Base-by-base conservation (phyloP, 1,140 invertebrate species). In the Euura lappo region DNA sequence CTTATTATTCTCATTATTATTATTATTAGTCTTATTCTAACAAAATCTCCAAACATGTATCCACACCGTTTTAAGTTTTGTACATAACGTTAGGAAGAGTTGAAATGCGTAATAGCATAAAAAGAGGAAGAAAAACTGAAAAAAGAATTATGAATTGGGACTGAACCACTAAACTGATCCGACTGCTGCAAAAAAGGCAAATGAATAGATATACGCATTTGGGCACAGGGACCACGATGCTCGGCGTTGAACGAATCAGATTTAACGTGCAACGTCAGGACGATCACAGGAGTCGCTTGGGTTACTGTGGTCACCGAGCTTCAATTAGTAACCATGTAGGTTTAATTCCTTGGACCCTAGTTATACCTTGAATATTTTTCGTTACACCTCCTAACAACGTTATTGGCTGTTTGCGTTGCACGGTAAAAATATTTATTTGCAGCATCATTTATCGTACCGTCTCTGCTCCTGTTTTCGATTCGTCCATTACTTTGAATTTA, bases 241-340 rank as follows among this genome's bases (percentile, higher is more conserved):
- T 71, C 43, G n/a, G 66, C 69, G 44, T 28, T 75, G 65, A 74
- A 74, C 75, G 28, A 1, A 28, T 28, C 28, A 75, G 64, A 45
- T 73, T 78, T 67, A 60, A 72, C 79, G 76, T 60, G 6, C 13
- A 60, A 11, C 81, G 73, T 75, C 28, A 28, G 72, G 79, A 82
- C 79, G 79, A 80, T 79, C 80, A 77, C 82, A 86, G 81, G 81
- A 85, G 78, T 83, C 77, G 84, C 82, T 86, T 86, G 85, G 86
- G 86, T 87, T 87, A 87, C 81, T 87, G 86, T 87, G 86, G 86
- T 87, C 86, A 83, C 81, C 83, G 85, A 86, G 83, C 83, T 86
- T 83, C 77, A 78, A 85, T 85, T 85, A 86, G 81, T 79, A 77
- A 82, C 74, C 82, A 81, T 79, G 80, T 77, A 80, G 78, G 80